Percentiles rank a stretch among this genome's conserved stretches.
Evolutionary conservation across 2,113 vertebrate species (phyloP).

Genomic region (Camarhynchus parvulus): DNA sequence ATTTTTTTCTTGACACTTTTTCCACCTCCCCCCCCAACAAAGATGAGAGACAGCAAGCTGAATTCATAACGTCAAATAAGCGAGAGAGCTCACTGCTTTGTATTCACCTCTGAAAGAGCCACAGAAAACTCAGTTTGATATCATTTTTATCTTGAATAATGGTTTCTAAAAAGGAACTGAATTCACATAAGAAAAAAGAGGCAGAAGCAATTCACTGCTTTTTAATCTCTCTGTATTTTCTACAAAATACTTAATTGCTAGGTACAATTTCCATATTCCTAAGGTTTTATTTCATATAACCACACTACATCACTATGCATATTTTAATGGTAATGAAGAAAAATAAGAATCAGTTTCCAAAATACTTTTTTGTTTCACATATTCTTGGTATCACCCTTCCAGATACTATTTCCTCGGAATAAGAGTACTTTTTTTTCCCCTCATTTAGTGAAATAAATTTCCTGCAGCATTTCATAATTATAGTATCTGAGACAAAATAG

Average conservation of each 20-base stretch:
- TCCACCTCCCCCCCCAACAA: background rate
- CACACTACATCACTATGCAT: background rate
- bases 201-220: background rate
- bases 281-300: conserved; percentile 23
- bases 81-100: background rate
- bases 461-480: conserved; percentile 41
- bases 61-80: background rate
- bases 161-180: background rate
- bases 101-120: background rate
- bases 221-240: background rate
- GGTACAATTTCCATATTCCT: background rate
- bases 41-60: conserved; percentile 11
- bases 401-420: background rate
- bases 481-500: background rate
- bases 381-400: background rate
- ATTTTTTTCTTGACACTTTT: background rate
- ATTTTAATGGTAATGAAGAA: conserved; percentile 4
- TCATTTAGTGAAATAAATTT: conserved; percentile 22
- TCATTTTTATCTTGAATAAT: background rate
- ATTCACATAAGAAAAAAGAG: background rate
- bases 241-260: conserved; percentile 10
- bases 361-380: conserved; percentile 25
- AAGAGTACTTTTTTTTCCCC: background rate
- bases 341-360: conserved; percentile 1
- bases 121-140: background rate